Evolutionary conservation across 2,797 vertebrate species (phyloP).

Genomic region (Micropoecilia bifurca): DNA sequence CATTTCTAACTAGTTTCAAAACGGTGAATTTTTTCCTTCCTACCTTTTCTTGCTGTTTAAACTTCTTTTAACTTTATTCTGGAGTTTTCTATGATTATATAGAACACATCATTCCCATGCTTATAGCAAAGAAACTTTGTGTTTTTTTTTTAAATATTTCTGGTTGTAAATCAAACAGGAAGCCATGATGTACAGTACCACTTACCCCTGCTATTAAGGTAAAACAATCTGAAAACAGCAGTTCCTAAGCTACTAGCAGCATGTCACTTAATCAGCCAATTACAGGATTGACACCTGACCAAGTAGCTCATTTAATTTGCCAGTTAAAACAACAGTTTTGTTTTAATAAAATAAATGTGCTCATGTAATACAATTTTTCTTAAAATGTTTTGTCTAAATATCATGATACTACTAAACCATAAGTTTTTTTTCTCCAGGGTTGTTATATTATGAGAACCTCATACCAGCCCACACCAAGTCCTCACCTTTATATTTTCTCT

Average conservation of each 20-base stretch:
- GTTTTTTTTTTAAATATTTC: neutral
- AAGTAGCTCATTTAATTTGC: neutral
- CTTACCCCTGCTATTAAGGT: neutral
- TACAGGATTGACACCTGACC: neutral
- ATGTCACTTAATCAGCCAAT: neutral
- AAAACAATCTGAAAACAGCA: neutral
- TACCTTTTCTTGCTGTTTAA: neutral
- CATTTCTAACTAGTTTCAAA: neutral
- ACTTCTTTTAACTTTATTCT: neutral
- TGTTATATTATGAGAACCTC: neutral
- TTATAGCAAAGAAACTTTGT: neutral
- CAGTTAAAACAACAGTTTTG: neutral
- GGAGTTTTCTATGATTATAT: neutral
- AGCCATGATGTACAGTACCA: neutral
- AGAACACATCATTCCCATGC: neutral
- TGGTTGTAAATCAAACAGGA: neutral
- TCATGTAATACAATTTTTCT: neutral
- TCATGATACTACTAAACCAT: neutral
- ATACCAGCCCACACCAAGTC: neutral
- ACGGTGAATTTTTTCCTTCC: neutral
- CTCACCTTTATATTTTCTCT: constrained; percentile 7
- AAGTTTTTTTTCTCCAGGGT: neutral
- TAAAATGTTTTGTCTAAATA: neutral
- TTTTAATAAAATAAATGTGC: neutral
- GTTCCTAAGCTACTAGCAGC: neutral